Percentiles rank a stretch among this genome's conserved stretches.
Conservation (phyloP, 2,113 vertebrate genomes). For the Melanocharis versteri region DNA sequence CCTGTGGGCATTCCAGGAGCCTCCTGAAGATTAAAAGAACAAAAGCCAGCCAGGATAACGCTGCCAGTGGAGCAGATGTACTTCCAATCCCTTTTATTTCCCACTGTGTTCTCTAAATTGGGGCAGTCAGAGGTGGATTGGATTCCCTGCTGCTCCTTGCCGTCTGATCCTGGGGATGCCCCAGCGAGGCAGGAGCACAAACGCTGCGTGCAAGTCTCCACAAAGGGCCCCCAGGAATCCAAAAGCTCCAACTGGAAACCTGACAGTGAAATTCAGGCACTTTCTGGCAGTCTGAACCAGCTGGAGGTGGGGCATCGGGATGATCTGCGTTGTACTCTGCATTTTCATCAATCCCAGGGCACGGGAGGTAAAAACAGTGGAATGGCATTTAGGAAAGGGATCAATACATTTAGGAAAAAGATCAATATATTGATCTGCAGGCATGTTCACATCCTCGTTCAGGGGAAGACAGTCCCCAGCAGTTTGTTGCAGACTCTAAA, state of each 20-base stretch:
- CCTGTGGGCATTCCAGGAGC: neutral
- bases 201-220: neutral
- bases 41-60: neutral
- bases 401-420: neutral
- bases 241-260: neutral
- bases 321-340: rapidly evolving
- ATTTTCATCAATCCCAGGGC: neutral
- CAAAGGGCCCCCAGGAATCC: neutral
- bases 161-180: neutral
- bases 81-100: constrained; percentile 12
- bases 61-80: neutral
- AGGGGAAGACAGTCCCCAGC: neutral
- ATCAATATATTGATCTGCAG: neutral
- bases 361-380: neutral
- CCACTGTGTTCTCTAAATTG: neutral
- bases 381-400: neutral
- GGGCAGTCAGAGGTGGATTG: neutral
- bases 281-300: neutral
- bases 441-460: neutral
- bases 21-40: neutral
- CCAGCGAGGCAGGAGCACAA: neutral
- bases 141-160: constrained; percentile 6
- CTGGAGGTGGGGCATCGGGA: neutral
- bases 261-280: neutral
- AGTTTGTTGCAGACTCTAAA: neutral